Evolutionary conservation across 1,140 invertebrate genomes (phyloP), one percentile per base, ranked within the genome.

Genomic region (Spodoptera frugiperda): DNA sequence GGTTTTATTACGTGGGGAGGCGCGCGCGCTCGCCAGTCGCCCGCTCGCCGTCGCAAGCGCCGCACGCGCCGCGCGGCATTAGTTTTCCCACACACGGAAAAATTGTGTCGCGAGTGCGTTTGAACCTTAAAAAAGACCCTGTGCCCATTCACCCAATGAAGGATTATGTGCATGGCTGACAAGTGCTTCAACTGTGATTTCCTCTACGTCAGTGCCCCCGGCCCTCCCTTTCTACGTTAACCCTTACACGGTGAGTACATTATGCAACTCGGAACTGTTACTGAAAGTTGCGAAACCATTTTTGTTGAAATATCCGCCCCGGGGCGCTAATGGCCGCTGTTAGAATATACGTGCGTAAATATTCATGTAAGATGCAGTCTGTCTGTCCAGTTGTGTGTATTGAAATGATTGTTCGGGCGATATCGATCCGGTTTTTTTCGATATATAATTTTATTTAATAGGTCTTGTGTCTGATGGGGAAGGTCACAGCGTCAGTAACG

Each of bases 111-210:
- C 87, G 90, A 84, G 84, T 87, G 83, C 80, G 65, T 57, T 68
- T 33, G 57, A 53, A 68, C 53, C 53, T 76, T 67, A 67, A 53
- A 74, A 67, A 54, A 76, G 63, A 82, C 80, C 78, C 77, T 86
- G 83, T 78, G 78, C 77, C 53, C 46, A 61, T 82, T 77, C 54
- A 85, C 81, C 83, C 57, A 76, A 81, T 82, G 76, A 90, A 88
- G 91, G 89, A 91, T 92, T 89, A 87, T 90, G 91, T 92, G 91
- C 84, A 91, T 91, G 90, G 87, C 90, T 86, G 86, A 80, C 84
- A 89, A 91, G 91, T 93, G 91, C 84, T 77, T 82, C 73, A 75
- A 76, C 63, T 82, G 89, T 89, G 89, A 84, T 83, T 86, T 82
- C 77, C 78, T 86, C 15, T 91, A 85, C 83, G 77, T 78, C 83